phyloP scores from a whole-genome alignment of 1,140 invertebrate genomes.

The Globodera ellingtonae region DNA sequence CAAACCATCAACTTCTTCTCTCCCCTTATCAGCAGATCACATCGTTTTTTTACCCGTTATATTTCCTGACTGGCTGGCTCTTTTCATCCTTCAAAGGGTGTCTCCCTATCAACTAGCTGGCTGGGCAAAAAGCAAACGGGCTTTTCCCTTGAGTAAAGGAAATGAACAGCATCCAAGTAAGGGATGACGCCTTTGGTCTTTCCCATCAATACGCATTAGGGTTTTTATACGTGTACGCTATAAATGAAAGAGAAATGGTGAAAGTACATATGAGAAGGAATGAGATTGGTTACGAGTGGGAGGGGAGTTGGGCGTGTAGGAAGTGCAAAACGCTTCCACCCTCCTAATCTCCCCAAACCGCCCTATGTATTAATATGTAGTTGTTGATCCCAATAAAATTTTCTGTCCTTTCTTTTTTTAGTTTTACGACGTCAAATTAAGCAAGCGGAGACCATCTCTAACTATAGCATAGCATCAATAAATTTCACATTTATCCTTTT shows the following conservation, averaged over 20 bases:
- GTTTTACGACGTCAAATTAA: too few relatives aligned
- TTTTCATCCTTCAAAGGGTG: neutral
- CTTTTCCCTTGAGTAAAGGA: neutral
- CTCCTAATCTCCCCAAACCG: too few relatives aligned
- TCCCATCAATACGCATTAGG: neutral
- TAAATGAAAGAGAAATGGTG: neutral
- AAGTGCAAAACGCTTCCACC: too few relatives aligned
- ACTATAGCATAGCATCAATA: too few relatives aligned
- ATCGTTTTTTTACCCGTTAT: neutral
- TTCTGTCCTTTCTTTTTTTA: too few relatives aligned
- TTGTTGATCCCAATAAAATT: too few relatives aligned
- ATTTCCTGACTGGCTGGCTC: neutral
- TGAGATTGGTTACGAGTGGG: too few relatives aligned
- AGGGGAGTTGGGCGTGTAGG: too few relatives aligned
- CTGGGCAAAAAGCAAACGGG: neutral
- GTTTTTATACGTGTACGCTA: neutral
- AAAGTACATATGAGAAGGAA: neutral
- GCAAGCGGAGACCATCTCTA: too few relatives aligned
- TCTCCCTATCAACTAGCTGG: neutral
- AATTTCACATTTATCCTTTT: too few relatives aligned
- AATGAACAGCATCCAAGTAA: neutral
- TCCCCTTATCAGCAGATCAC: neutral
- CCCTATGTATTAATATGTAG: too few relatives aligned
- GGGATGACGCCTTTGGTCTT: neutral
- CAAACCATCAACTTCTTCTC: neutral